phyloP scores from a whole-genome alignment of 2,797 vertebrate genomes.

The Leptodactylus fallax region DNA sequence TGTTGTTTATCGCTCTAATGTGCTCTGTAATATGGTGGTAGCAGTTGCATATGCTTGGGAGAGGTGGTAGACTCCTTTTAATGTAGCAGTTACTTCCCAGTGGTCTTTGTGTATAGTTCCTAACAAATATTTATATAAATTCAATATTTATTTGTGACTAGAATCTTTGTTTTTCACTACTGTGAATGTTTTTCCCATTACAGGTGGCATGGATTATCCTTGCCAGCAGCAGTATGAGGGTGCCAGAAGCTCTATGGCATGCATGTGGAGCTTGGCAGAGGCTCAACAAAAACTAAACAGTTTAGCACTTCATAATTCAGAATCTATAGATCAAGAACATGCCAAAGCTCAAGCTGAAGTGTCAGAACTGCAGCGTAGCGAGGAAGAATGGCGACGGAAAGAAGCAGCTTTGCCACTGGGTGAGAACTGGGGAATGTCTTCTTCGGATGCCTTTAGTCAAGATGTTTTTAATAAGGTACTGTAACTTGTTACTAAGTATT shows the following conservation, averaged over 20 bases:
- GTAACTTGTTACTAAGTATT: conserved; percentile 29
- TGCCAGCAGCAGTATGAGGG: conserved; percentile 90
- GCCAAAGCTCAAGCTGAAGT: conserved; percentile 84
- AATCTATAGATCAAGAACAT: conserved; percentile 90
- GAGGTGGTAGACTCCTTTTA: too few relatives aligned
- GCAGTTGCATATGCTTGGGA: too few relatives aligned
- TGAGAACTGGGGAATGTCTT: conserved; percentile 83
- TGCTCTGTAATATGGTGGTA: too few relatives aligned
- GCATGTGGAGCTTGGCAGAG: conserved; percentile 92
- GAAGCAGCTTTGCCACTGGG: conserved; percentile 87
- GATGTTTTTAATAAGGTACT: conserved; percentile 95
- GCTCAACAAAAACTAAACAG: conserved; percentile 92
- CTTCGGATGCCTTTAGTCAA: conserved; percentile 81
- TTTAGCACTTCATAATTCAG: conserved; percentile 92
- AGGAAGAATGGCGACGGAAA: conserved; percentile 94
- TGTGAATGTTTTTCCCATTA: conserved; percentile 28
- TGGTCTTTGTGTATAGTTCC: too few relatives aligned
- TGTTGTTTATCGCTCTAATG: too few relatives aligned
- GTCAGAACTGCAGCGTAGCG: conserved; percentile 84
- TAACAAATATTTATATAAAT: too few relatives aligned
- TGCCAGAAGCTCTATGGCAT: conserved; percentile 89
- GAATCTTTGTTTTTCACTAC: background rate
- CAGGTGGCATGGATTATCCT: conserved; percentile 83
- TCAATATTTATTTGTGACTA: background rate
- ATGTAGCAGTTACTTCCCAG: background rate